Evolutionary conservation across 2,888 invertebrate species (phyloP).

Genomic region (Halictus quadricinctus): DNA sequence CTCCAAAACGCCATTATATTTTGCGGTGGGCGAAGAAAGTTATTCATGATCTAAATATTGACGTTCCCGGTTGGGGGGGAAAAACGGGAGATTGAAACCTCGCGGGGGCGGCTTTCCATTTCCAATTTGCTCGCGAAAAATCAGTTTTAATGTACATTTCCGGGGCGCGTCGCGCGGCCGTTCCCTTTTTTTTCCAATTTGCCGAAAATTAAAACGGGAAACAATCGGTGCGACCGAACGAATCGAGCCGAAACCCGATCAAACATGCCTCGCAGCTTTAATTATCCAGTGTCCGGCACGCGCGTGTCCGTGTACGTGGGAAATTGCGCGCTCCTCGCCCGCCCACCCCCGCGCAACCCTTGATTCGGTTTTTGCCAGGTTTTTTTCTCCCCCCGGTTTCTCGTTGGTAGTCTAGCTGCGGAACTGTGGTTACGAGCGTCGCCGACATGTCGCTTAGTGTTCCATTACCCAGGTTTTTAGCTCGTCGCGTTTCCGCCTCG

Average conservation of each 20-base stretch:
- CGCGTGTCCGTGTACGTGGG: constrained; percentile 33
- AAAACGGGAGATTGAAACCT: background rate
- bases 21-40: background rate
- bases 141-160: constrained; percentile 54
- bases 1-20: background rate
- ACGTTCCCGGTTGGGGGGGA: background rate
- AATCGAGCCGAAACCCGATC: constrained; percentile 67
- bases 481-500: background rate
- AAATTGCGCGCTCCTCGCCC: constrained; percentile 43
- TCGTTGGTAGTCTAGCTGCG: constrained; percentile 31
- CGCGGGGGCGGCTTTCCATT: background rate
- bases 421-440: constrained; percentile 46
- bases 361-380: constrained; percentile 50
- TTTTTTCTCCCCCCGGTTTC: background rate
- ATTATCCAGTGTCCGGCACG: constrained; percentile 63
- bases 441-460: constrained; percentile 58
- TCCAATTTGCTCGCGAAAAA: constrained; percentile 28
- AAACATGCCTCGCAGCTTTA: constrained; percentile 72
- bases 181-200: constrained; percentile 62
- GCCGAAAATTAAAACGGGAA: constrained; percentile 65
- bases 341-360: constrained; percentile 4
- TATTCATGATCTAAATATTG: background rate
- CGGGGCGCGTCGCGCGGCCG: background rate
- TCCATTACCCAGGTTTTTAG: constrained; percentile 45
- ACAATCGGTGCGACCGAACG: constrained; percentile 66